Base-by-base conservation (phyloP, 2,113 vertebrate genomes). In the Clinocottus analis region DNA sequence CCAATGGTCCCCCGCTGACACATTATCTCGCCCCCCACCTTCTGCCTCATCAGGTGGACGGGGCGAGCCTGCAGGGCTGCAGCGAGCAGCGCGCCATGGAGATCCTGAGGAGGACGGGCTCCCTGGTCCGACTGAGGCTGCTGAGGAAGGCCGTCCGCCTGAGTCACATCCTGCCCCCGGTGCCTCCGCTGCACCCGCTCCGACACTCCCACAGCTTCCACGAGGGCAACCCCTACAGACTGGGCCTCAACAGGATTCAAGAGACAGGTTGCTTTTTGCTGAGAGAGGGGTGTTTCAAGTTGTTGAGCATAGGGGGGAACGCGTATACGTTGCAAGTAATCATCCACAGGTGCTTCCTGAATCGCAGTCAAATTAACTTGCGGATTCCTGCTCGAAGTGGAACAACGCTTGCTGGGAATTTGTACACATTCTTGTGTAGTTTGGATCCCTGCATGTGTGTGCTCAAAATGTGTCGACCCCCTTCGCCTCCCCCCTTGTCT, bases 51-150 rank as follows among this genome's bases (percentile, higher is more conserved):
- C 84, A 99, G 98, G 97, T 99, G 71, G 97, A 99, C 85, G 97
- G 96, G 73, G 95, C 95, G 89, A 96, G 96, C 88, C 94, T 98
- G 86, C 97, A 97, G 80, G 97, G 97, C 77, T 97, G 96, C 92
- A 97, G 96, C 75, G 97, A 97, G 87, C 96, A 97, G 64, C 95
- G 97, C 79, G 97, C 95, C 47, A 95, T 97, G 85, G 97, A 98
- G 0, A 94, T 98, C 77, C 83, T 99, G 75, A 92, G 96, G 58
- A 96, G 95, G 84, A 97, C 97, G 0, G 96, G 97, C 43, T 95
- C 97, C 35, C 93, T 93, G 0, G 96, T 98, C 84, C 87, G 67
- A 2, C 94, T 98, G 62, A 95, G 86, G 49, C 79, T 98, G 81
- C 89, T 96, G 87, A 94, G 96, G 74, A 96, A 93, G 88, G 90